phyloP scores from a whole-genome alignment of 1,140 invertebrate genomes.

The Coelopa frigida region DNA sequence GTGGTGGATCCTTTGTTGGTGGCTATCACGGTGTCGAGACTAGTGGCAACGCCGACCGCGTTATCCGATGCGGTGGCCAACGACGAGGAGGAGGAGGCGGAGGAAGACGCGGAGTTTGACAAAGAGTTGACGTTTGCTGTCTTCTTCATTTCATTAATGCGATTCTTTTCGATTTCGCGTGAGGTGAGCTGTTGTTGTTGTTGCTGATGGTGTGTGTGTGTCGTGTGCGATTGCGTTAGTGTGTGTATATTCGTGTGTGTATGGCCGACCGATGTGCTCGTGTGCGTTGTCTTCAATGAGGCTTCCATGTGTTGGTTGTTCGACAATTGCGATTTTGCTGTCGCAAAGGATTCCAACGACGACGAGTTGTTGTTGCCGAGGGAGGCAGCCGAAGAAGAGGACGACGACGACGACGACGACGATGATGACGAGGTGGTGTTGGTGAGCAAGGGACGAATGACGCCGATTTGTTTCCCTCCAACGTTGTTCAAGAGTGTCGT shows the following conservation, averaged over 20 bases:
- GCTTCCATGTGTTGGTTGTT: constrained; percentile 15
- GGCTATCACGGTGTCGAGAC: constrained; percentile 16
- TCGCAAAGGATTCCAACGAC: too few relatives aligned
- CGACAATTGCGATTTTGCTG: constrained; percentile 6
- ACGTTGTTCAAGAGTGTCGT: constrained; percentile 8
- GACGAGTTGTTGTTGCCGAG: constrained; percentile 11
- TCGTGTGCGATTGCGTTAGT: not conserved
- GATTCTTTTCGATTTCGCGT: constrained; percentile 62
- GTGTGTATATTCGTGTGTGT: not conserved
- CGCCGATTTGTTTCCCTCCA: constrained; percentile 31
- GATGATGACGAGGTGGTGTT: too few relatives aligned
- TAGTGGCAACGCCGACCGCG: constrained; percentile 3
- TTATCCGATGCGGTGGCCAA: not conserved
- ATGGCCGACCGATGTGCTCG: too few relatives aligned
- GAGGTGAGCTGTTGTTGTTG: constrained; percentile 48
- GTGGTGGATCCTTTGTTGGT: constrained; percentile 29
- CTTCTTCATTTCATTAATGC: constrained; percentile 60
- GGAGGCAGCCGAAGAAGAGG: too few relatives aligned
- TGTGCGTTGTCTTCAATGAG: constrained; percentile 1
- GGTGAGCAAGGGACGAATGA: constrained; percentile 29
- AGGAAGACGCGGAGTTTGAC: constrained; percentile 12
- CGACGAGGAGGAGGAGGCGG: constrained; percentile 1
- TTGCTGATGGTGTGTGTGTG: constrained; percentile 3
- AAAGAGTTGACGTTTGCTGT: constrained; percentile 25
- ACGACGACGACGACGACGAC: too few relatives aligned